Evolutionary conservation across 1,140 invertebrate species (phyloP).

Genomic region (Pogonomyrmex barbatus): DNA sequence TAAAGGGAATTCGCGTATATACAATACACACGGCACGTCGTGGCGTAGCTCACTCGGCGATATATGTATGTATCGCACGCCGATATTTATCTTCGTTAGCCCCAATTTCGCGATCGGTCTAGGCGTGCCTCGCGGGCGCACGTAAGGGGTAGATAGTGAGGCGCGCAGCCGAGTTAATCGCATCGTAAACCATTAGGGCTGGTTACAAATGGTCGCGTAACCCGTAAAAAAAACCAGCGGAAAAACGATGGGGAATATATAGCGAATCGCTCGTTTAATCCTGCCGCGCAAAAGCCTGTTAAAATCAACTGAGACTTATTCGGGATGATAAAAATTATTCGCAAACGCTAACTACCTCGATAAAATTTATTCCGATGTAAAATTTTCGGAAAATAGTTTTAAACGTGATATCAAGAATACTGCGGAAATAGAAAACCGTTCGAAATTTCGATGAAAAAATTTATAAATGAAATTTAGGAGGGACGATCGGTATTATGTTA

Average conservation of each 20-base stretch:
- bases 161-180: constrained; percentile 40
- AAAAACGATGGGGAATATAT: constrained; percentile 1
- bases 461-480: background rate
- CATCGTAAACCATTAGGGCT: constrained; percentile 57
- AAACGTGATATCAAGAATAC: background rate
- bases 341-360: background rate
- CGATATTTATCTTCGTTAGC: constrained; percentile 64
- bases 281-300: background rate
- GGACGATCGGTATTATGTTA: background rate
- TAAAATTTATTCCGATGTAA: background rate
- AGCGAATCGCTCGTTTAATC: constrained; percentile 25
- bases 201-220: constrained; percentile 43
- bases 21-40: background rate
- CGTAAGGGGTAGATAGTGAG: constrained; percentile 28
- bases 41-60: background rate
- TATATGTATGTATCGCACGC: constrained; percentile 9
- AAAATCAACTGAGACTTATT: constrained; percentile 26
- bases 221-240: constrained; percentile 16
- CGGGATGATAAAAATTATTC: background rate
- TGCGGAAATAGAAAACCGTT: background rate
- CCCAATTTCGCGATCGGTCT: constrained; percentile 39
- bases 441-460: background rate
- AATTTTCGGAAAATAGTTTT: background rate
- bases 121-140: constrained; percentile 2
- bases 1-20: constrained; percentile 26